phyloP scores from a whole-genome alignment of 2,113 vertebrate species.

The Chloropsis hardwickii region DNA sequence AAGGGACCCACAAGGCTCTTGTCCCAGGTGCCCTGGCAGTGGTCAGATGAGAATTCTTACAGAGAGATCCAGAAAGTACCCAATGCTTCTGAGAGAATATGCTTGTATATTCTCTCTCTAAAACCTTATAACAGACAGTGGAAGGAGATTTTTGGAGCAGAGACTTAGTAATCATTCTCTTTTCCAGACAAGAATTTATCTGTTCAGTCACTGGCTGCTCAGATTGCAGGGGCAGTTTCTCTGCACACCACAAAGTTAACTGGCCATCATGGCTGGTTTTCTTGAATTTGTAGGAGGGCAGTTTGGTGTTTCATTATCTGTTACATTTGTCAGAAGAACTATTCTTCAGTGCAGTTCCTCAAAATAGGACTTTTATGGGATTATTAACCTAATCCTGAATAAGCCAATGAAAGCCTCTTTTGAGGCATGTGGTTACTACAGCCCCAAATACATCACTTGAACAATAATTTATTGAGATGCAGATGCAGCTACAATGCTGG shows the following conservation, averaged over 20 bases:
- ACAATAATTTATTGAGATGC: not conserved
- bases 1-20: not conserved
- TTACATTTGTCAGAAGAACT: not conserved
- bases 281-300: not conserved
- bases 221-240: not conserved
- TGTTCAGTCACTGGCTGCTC: not conserved
- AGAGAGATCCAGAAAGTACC: not conserved
- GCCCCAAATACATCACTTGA: not conserved
- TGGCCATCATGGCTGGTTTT: not conserved
- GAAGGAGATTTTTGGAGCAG: not conserved
- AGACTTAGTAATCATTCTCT: not conserved
- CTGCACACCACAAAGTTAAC: not conserved
- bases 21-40: not conserved
- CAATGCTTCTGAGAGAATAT: not conserved
- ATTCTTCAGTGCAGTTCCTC: not conserved
- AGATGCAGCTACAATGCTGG: not conserved
- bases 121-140: not conserved
- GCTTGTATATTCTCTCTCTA: not conserved
- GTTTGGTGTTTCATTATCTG: not conserved
- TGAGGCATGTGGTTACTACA: not conserved
- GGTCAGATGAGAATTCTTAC: not conserved
- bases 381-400: conserved; percentile 53
- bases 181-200: not conserved
- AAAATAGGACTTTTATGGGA: conserved; percentile 27
- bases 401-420: conserved; percentile 58